Base-by-base conservation (phyloP, 2,113 vertebrate genomes). In the Pterocles orientalis region DNA sequence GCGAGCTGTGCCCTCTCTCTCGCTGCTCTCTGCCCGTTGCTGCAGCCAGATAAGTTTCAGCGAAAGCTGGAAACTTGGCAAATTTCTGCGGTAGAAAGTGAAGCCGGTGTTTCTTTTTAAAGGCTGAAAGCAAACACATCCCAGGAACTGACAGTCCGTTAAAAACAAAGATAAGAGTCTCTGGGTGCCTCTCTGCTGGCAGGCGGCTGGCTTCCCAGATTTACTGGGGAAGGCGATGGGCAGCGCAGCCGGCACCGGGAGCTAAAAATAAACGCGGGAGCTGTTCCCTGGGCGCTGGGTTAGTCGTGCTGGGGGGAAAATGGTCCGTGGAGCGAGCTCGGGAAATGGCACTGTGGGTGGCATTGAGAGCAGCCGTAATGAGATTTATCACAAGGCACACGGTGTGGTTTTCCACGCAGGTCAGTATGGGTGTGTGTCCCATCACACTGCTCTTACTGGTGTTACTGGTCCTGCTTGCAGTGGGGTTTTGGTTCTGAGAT, bases 11-110 rank as follows among this genome's bases (percentile, higher is more conserved):
- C 82, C 91, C 75, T 75, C 65, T 60, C 48, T 13, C 1, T 9
- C 15, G 64, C 33, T 31, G 51, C 80, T 62, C 86, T 6, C 66
- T 21, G 78, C 28, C 58, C 18, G 0, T 29, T 19, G 10, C 56
- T 33, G 2, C 26, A 33, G 56, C 1, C 2, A 51, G 84, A 43
- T 6, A 26, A 65, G 36, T 70, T 70, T 56, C 77, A 43, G 86
- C 8, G 71, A 53, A 82, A 80, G 90, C 76, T 93, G 88, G 86
- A 92, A 95, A 92, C 94, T 95, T 97, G 95, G 91, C 91, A 89
- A 4, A 78, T 47, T 80, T 19, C n/a, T 20, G 83, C 1, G 3
- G 69, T 3, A 33, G 21, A 65, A 93, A 82, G 58, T 3, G 51
- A 80, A 86, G 47, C 76, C 34, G 60, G 18, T 29, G 68, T 47